Base-by-base conservation (phyloP, 2,113 vertebrate species). In the Silurus asotus region DNA sequence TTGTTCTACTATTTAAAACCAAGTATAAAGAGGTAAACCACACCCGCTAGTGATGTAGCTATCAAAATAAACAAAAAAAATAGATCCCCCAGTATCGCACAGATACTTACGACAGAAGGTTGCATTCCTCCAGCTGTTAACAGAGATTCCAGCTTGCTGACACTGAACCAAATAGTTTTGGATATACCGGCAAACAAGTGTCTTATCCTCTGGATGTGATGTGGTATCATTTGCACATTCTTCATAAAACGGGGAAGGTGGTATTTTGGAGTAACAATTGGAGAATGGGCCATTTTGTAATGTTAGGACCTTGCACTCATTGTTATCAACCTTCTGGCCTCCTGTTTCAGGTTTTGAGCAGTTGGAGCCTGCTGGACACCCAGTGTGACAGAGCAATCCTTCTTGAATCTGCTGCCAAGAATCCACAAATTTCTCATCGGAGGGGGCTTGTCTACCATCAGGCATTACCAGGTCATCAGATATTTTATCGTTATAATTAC, bases 71-170 rank as follows among this genome's bases (percentile, higher is more conserved):
- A 74, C 6, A 0, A 19, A 9, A 72, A 72, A 8, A 48, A 48
- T 1, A 45, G 1, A 13, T 14, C 6, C 17, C 20, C 2, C 20
- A 6, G 37, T 17, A 48, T 20, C 4, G 48, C 19, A 49, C 6
- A 83, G 17, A 5, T 25, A 91, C 96, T 96, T 88, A 96, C 94
- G 75, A 65, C 95, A 96, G 88, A 96, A 94, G 6, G 89, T 86
- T 0, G 89, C 83, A 0, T 17, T 94, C 76, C 95, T 95, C 95
- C 96, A 96, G 48, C n/a, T 9, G 10, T 74, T 49, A 0, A 95
- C 17, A 0, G 62, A 0, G 3, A 88, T 89, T 0, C 93, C 92
- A 0, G 91, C 91, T 0, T 88, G 90, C 83, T 96, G 96, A 82
- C 96, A 96, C 0, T 77, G 28, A 0, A 88, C 85, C 70, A 92